Conservation (phyloP, 2,888 invertebrate species). For the Nomada fabriciana region DNA sequence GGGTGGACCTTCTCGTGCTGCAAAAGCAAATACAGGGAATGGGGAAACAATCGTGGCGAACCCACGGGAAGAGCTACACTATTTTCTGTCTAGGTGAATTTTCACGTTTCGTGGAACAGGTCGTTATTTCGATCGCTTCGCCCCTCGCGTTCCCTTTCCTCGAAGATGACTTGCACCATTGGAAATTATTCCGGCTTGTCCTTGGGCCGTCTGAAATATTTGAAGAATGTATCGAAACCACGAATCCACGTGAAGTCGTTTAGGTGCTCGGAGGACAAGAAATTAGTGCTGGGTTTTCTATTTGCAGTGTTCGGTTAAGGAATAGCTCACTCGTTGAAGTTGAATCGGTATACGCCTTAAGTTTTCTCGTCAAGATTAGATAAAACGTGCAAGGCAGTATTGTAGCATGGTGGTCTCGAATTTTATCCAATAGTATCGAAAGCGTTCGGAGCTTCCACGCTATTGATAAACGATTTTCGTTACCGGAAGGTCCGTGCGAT, state of each 20-base stretch:
- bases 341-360: constrained; percentile 11
- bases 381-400: constrained; percentile 1
- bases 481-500: constrained; percentile 35
- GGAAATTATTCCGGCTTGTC: background rate
- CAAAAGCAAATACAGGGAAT: background rate
- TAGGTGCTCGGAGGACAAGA: background rate
- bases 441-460: constrained; percentile 20
- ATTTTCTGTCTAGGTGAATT: constrained; percentile 46
- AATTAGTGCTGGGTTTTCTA: background rate
- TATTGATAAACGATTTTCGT: constrained; percentile 39
- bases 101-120: constrained; percentile 46
- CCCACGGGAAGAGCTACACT: background rate
- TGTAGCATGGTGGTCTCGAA: background rate
- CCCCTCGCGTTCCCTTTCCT: background rate
- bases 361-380: constrained; percentile 41
- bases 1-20: constrained; percentile 26
- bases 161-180: background rate
- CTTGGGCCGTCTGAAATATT: background rate
- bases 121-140: constrained; percentile 46
- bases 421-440: constrained; percentile 22
- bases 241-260: background rate
- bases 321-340: background rate
- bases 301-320: background rate
- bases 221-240: background rate
- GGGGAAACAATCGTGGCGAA: constrained; percentile 1